Conservation (phyloP, 64 coral and sea anemone genomes). For the Pocillopora verrucosa region DNA sequence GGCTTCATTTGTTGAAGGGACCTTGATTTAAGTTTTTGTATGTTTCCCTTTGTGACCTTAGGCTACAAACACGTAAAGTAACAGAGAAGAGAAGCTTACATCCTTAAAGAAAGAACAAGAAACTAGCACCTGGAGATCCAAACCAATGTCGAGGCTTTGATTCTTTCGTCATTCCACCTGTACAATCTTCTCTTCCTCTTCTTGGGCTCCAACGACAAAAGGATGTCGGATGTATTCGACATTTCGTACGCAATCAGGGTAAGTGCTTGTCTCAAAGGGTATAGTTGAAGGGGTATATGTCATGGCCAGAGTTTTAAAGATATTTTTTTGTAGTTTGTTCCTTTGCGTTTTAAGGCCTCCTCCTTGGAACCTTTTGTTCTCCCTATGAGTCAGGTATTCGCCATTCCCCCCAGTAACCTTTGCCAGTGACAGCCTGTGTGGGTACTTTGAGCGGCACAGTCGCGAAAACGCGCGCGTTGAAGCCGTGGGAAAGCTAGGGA, state of each 20-base stretch:
- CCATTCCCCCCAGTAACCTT: no score
- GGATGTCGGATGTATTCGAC: conserved; percentile 32
- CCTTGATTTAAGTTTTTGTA: neutral
- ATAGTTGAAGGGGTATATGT: no score
- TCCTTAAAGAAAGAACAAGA: conserved; percentile 17
- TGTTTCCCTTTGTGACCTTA: neutral
- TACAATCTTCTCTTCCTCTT: no score
- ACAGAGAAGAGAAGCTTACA: conserved; percentile 34
- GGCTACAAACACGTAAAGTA: conserved; percentile 16
- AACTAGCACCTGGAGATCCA: conserved; percentile 16
- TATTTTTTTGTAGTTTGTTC: no score
- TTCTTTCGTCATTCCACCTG: conserved; percentile 17
- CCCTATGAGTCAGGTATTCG: no score
- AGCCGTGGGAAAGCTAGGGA: no score
- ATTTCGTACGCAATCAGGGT: conserved; percentile 28
- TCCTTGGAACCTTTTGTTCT: no score
- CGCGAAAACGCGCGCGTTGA: no score
- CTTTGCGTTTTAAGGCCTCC: no score
- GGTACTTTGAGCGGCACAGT: no score
- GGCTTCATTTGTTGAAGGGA: neutral
- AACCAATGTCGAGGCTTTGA: conserved; percentile 19
- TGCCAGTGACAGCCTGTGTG: no score
- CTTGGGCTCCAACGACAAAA: conserved; percentile 32
- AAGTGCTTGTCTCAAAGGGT: neutral
- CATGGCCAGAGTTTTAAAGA: neutral